Conservation (phyloP, 2,113 vertebrate genomes). For the Seriola dumerili region DNA sequence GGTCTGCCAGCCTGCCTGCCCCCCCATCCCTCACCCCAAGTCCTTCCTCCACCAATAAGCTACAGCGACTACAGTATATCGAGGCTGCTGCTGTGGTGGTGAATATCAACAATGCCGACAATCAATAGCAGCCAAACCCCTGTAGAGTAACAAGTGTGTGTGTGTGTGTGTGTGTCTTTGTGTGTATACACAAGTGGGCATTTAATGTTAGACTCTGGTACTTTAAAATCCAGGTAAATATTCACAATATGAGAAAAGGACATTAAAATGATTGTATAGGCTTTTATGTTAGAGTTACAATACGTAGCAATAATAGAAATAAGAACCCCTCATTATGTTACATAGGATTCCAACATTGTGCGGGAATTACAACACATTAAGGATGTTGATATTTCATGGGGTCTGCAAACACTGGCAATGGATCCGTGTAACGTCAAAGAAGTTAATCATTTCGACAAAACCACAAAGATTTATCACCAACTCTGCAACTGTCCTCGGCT, state of each 20-base stretch:
- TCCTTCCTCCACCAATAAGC: slow-evolving; percentile 15
- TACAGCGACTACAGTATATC: slow-evolving; percentile 5
- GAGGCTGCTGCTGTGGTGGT: slow-evolving; percentile 23
- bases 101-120: slow-evolving; percentile 49
- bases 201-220: background rate
- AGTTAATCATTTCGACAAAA: too few species aligned
- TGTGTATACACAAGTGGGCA: background rate
- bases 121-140: slow-evolving; percentile 54
- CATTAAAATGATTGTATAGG: too few species aligned
- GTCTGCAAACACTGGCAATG: too few species aligned
- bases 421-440: background rate
- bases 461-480: background rate
- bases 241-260: background rate
- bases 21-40: fast-evolving
- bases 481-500: background rate
- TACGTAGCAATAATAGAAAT: too few species aligned
- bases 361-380: background rate
- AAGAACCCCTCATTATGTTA: too few species aligned
- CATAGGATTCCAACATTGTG: too few species aligned
- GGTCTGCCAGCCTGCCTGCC: background rate
- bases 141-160: slow-evolving; percentile 26
- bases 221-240: background rate
- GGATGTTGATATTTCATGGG: too few species aligned
- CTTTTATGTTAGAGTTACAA: background rate
- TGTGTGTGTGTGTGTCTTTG: slow-evolving; percentile 19